These are phyloP conservation scores for Takifugu flavidus DNA, from an alignment of 2,113 vertebrate species.

Conservation along the genomic window DNA sequence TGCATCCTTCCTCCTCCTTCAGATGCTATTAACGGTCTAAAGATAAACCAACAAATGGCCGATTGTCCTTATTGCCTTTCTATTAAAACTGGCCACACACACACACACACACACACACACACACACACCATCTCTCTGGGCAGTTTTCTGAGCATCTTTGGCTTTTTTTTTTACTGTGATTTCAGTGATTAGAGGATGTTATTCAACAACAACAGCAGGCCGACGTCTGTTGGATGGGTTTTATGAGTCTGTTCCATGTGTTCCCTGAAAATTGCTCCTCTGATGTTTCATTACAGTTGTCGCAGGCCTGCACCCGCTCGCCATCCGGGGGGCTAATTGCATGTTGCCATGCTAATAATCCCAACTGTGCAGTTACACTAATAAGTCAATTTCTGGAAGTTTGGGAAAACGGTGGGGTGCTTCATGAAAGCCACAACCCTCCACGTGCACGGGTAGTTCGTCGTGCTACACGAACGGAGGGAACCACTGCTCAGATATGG, in stretches of 20 bases:
- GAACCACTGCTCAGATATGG: no score
- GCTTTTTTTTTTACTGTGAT: background rate
- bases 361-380: background rate
- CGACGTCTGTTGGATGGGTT: constrained; percentile 16
- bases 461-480: no score
- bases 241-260: constrained; percentile 19
- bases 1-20: no score
- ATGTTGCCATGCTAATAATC: constrained; percentile 22
- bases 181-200: constrained; percentile 10
- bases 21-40: no score
- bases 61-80: no score
- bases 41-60: no score
- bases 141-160: no score
- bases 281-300: constrained; percentile 25
- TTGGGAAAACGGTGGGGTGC: constrained; percentile 9
- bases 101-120: no score
- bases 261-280: constrained; percentile 13
- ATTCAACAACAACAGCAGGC: constrained; percentile 21
- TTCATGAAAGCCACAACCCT: no score
- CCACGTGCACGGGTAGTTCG: no score
- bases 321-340: constrained; percentile 13
- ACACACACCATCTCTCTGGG: no score
- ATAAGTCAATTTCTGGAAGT: constrained; percentile 16
- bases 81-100: no score
- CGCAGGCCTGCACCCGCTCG: background rate